phyloP scores from a whole-genome alignment of 2,888 invertebrate species.

The Acrocyrtus sp. region DNA sequence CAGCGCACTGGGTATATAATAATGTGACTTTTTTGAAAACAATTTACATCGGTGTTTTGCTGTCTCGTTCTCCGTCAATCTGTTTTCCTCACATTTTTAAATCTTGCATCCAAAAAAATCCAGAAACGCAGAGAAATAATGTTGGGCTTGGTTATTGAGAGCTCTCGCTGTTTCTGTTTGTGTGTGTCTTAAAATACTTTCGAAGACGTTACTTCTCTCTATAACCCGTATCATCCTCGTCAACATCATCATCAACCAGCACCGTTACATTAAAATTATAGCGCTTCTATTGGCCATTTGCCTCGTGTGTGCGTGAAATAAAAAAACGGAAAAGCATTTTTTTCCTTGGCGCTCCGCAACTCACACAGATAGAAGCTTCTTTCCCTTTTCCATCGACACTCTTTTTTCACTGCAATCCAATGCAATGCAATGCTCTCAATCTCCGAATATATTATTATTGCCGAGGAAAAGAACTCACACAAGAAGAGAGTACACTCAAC shows the following conservation, averaged over 20 bases:
- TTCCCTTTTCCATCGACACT: no score
- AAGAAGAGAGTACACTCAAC: no score
- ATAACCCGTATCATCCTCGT: background rate
- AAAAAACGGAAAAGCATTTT: constrained; percentile 42
- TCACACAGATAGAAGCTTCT: no score
- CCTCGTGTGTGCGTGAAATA: constrained; percentile 54
- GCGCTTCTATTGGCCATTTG: constrained; percentile 61
- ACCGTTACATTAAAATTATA: constrained; percentile 53
- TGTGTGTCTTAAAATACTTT: constrained; percentile 40
- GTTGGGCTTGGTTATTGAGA: no score
- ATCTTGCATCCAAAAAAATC: background rate
- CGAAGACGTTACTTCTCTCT: background rate
- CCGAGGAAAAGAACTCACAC: no score
- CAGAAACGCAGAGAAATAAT: constrained; percentile 8
- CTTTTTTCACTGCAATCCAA: no score
- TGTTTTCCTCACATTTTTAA: constrained; percentile 15
- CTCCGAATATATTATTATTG: no score
- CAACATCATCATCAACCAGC: constrained; percentile 3
- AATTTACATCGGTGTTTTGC: background rate
- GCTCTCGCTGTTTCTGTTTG: constrained; percentile 3
- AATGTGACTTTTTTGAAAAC: background rate
- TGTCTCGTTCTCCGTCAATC: constrained; percentile 12
- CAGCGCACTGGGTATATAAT: constrained; percentile 13
- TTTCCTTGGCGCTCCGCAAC: no score
- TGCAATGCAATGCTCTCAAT: no score